Conservation (phyloP, 1,140 invertebrate genomes). For the Colletes latitarsis region DNA sequence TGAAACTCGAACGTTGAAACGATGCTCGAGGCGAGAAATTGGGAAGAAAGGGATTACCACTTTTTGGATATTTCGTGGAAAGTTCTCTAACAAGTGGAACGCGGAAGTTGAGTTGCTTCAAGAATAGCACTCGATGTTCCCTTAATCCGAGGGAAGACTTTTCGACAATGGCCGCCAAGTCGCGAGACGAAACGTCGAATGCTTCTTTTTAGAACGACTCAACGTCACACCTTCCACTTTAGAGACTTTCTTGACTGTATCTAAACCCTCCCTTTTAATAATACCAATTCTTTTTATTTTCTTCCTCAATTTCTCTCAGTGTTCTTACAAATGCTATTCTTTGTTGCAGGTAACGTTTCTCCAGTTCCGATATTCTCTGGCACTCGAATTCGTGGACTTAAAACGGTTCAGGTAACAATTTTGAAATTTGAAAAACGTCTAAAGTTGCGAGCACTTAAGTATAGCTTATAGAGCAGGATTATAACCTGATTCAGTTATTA, state of each 20-base stretch:
- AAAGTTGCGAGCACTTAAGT: no score
- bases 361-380: neutral
- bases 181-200: neutral
- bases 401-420: no score
- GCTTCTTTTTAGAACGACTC: neutral
- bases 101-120: conserved; percentile 19
- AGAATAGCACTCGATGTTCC: neutral
- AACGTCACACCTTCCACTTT: neutral
- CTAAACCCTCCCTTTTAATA: neutral
- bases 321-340: neutral
- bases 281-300: neutral
- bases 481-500: no score
- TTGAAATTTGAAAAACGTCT: no score
- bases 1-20: no score
- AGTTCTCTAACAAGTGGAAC: neutral
- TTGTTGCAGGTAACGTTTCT: neutral
- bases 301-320: neutral
- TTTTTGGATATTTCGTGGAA: neutral
- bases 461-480: no score
- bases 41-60: neutral
- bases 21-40: no score
- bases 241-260: neutral
- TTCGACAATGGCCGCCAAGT: conserved; percentile 16
- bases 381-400: neutral
- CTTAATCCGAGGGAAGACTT: conserved; percentile 9